Evolutionary conservation across 35 echinoderm and acorn worm genomes (phyloP), one percentile per base, ranked within the genome.

Genomic region (Ptychodera flava): DNA sequence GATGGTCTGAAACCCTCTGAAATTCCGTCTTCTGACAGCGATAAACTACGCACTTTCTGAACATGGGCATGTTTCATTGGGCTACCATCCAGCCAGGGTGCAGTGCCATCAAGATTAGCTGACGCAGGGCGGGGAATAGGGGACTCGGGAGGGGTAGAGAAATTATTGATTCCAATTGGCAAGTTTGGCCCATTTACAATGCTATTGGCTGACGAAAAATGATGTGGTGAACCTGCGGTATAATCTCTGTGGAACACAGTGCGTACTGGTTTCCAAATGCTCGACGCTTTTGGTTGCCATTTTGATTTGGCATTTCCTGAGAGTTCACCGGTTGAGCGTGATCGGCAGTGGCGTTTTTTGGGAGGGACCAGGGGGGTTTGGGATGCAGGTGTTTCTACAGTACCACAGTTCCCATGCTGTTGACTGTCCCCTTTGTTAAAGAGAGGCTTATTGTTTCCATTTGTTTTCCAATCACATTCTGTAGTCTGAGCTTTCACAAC

Each of bases 91-190:
- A 83, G 37, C 82, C 82, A 83, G 30, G 82, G 82, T 35, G 37
- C 37, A 14, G 82, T 87, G 29, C 88, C 90, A 31, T 99, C 96
- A 90, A 92, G 94, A 15, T 90, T 90, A 22, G 92, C 93, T 77
- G 96, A 99, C 22, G 93, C 86, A 33, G 96, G 96, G 0, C 96
- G 82, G 28, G 92, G 96, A 35, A 99, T 89, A 34, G 96, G 96
- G 37, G 96, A 99, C 78, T 99, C 96, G 22, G 96, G 96, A 36
- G 96, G 96, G 53, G 96, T 99, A 85, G 96, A 94, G 90, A 88
- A 94, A 88, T 99, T 89, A 81, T 90, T 90, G 38, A 97, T 88
- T 34, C 89, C 87, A 32, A 64, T 64, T 64, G 45, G 45, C 45
- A 64, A 64, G 45, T 64, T 64, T 64, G 45, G 45, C 45, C 45